A percentile compares a stretch with the other conserved stretches of the same genome.
phyloP scores from a whole-genome alignment of 1,140 invertebrate genomes.

The Tetragonula clypearis region DNA sequence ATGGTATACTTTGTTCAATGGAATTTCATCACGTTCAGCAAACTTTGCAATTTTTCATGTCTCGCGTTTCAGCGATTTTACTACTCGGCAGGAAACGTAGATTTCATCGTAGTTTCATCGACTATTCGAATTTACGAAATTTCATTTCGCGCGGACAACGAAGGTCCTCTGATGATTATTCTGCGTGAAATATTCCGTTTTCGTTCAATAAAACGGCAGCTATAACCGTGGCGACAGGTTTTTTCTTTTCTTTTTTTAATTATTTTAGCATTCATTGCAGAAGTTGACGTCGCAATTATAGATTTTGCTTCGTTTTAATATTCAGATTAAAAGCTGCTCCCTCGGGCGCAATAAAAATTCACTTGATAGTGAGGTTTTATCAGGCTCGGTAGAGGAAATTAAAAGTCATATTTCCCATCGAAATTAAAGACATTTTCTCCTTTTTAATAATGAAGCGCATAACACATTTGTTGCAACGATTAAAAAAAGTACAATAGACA shows the following conservation, averaged over 20 bases:
- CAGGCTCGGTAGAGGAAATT: background rate
- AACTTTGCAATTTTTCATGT: too few relatives aligned
- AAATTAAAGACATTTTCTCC: background rate
- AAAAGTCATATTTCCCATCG: background rate
- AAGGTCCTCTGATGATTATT: background rate
- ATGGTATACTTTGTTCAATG: too few relatives aligned
- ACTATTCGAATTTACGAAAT: too few relatives aligned
- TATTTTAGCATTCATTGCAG: background rate
- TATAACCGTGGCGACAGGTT: background rate
- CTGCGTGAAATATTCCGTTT: background rate
- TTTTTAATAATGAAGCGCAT: background rate
- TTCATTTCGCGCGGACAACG: too few relatives aligned
- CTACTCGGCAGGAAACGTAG: too few relatives aligned
- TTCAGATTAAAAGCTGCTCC: background rate
- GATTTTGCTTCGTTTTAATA: too few relatives aligned
- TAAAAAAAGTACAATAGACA: background rate
- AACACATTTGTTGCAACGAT: background rate
- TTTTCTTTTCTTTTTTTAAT: background rate
- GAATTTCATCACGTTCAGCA: too few relatives aligned
- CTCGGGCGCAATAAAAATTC: background rate
- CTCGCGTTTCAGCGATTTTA: too few relatives aligned
- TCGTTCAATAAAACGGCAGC: background rate
- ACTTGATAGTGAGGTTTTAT: background rate
- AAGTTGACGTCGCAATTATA: too few relatives aligned
- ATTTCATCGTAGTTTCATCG: too few relatives aligned